Base-by-base conservation (phyloP, 2,113 vertebrate genomes). In the Penelope pileata region DNA sequence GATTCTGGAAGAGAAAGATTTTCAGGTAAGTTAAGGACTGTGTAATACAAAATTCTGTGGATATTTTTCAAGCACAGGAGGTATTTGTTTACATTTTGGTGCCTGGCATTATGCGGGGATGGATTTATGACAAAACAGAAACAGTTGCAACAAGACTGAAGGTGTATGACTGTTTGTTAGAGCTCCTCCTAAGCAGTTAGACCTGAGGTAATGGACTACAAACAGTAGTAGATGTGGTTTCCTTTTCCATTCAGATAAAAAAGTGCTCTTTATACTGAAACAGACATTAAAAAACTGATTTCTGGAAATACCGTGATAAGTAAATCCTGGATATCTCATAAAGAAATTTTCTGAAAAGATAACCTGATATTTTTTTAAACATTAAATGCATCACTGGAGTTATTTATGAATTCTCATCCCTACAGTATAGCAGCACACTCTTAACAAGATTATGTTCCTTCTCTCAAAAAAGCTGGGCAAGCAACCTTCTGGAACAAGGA, bases 1-100 rank as follows among this genome's bases (percentile, higher is more conserved):
- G 75, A 98, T 98, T 51, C 95, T 98, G n/a, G 98, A 98, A 81
- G 98, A 98, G 91, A 98, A 97, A 98, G 98, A 99, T 93, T 99
- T 99, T 95, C 99, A 99, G 97, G 99, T 99, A 98, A 98, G 96
- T 97, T 45, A 83, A 92, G 19, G 8, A 32, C 34, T 84, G 29
- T 59, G n/a, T 34, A 15, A 48, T 72, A 36, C 7, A 58, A 21
- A 66, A 59, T 7, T 34, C 45, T 1, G 7, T 29, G 30, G 42
- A 43, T 45, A 62, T 36, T 59, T 90, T 85, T 92, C 53, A 76
- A 60, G 34, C 8, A 36, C 26, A 29, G 38, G 24, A 53, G 45
- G 9, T 58, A 38, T 34, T 43, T 75, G 19, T 91, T 90, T 74
- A 68, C 58, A 43, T 75, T 83, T 63, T 40, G 4, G 48, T 87